A percentile compares a stretch with the other conserved stretches of the same genome.
These are phyloP conservation scores for Eupithecia abbreviata DNA, from an alignment of 2,888 invertebrate species.

Conservation along the genomic window DNA sequence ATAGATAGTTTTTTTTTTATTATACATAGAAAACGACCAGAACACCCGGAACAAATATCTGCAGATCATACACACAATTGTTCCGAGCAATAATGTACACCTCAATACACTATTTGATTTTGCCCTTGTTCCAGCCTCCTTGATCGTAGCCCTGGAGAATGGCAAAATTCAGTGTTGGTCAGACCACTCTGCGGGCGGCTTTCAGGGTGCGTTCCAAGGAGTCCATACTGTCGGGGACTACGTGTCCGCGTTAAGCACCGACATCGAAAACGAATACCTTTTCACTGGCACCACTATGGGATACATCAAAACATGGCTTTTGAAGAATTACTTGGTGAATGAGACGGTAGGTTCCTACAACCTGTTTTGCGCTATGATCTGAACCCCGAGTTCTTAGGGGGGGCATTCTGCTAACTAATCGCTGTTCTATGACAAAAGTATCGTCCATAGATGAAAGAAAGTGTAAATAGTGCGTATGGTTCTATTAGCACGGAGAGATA, in stretches of 20 bases:
- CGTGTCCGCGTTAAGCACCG: constrained; percentile 88
- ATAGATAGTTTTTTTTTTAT: no score
- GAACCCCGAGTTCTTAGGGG: neutral
- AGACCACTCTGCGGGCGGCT: constrained; percentile 89
- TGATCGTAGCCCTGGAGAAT: constrained; percentile 89
- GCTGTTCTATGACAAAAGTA: no score
- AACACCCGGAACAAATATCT: no score
- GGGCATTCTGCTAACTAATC: no score
- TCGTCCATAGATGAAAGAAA: no score
- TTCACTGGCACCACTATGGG: constrained; percentile 89
- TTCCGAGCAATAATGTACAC: no score
- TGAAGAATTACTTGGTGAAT: constrained; percentile 85
- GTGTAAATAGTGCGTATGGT: no score
- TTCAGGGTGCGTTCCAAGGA: constrained; percentile 87
- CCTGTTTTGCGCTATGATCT: neutral
- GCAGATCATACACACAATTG: no score
- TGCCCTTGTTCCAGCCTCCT: constrained; percentile 77
- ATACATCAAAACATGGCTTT: constrained; percentile 91
- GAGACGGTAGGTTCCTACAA: constrained; percentile 57
- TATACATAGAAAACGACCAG: no score
- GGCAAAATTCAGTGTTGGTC: constrained; percentile 92
- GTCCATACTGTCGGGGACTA: constrained; percentile 87
- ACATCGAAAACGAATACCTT: constrained; percentile 87
- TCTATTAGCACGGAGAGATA: no score
- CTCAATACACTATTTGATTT: neutral